A percentile compares a stretch with the other conserved stretches of the same genome.
These are phyloP conservation scores for Orchestia grillus DNA, from an alignment of 1,140 invertebrate species.

Conservation along the genomic window DNA sequence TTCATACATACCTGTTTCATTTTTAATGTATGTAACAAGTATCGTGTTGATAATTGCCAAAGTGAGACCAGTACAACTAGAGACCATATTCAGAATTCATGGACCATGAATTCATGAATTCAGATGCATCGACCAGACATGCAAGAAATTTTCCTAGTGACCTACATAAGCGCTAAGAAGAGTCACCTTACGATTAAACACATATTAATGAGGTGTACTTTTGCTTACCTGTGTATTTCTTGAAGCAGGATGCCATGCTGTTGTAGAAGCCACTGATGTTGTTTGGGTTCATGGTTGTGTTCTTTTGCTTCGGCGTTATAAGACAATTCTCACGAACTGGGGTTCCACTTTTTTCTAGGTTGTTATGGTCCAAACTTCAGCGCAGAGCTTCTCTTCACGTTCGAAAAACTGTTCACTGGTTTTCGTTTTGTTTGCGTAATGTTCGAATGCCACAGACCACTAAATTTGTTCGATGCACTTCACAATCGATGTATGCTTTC, in stretches of 20 bases:
- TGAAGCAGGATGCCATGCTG: slow-evolving; percentile 66
- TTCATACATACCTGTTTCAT: no score
- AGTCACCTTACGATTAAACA: no score
- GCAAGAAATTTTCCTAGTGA: no score
- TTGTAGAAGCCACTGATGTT: slow-evolving; percentile 66
- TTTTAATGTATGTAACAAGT: no score
- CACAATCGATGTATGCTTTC: neutral
- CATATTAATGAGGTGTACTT: no score
- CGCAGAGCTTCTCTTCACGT: neutral
- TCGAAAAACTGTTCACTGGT: neutral
- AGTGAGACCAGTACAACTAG: no score
- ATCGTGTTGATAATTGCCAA: no score
- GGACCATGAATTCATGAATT: no score
- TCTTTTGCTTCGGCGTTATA: neutral
- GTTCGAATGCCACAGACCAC: neutral
- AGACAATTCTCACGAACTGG: neutral
- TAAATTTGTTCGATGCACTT: neutral
- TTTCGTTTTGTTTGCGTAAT: neutral
- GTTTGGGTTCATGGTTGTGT: slow-evolving; percentile 61
- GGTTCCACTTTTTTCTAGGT: neutral
- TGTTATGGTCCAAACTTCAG: neutral
- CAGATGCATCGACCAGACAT: no score
- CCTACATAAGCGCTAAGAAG: no score
- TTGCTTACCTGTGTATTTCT: slow-evolving; percentile 65
- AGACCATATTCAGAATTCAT: no score